Base-by-base conservation (phyloP, 2,888 invertebrate species). In the Drosophila aldrichi region DNA sequence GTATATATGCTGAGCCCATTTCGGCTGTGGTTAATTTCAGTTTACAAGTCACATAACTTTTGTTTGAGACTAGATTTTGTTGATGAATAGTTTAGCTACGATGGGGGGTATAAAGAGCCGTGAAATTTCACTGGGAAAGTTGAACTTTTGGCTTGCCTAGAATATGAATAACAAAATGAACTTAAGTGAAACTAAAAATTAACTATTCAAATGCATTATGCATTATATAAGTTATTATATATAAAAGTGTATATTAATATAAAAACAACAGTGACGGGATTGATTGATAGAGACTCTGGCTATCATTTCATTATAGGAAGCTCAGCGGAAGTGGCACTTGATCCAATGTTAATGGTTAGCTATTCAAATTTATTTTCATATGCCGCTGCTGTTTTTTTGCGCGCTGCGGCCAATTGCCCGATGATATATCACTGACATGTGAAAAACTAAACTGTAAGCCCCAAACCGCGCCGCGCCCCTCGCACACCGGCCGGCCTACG, bases 371-470 rank as follows among this genome's bases (percentile, higher is more conserved):
- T 52, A 74, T 70, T 70, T 69, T 70, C 63, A 49, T 67, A 44
- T 40, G 48, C 10, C 12, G 48, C 32, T 58, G 57, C 41, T 66
- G 43, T 56, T 54, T 56, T 56, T 55, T 55, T 55, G 38, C 36
- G 43, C 25, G 43, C 44, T 25, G 34, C 52, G 67, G 59, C 75
- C 79, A 78, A 70, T 78, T 71, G 76, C 59, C 58, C 72, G 66
- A 81, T 88, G 86, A 89, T 88, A 86, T 88, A 89, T 88, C 90
- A 89, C 86, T 88, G 88, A 88, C 90, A 89, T 88, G 77, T 89
- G 77, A 86, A 89, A 84, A 78, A 85, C 77, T 71, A 77, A 81
- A 77, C 74, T 68, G 64, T 58, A 66, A 70, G 67, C 56, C 49
- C 52, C 54, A 7, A 6, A 10, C 40, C 36, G 20, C 32, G 32